Percentiles rank a stretch among this genome's conserved stretches.
Evolutionary conservation across 2,888 invertebrate species (phyloP).

Genomic region (Apotomis betuletana): DNA sequence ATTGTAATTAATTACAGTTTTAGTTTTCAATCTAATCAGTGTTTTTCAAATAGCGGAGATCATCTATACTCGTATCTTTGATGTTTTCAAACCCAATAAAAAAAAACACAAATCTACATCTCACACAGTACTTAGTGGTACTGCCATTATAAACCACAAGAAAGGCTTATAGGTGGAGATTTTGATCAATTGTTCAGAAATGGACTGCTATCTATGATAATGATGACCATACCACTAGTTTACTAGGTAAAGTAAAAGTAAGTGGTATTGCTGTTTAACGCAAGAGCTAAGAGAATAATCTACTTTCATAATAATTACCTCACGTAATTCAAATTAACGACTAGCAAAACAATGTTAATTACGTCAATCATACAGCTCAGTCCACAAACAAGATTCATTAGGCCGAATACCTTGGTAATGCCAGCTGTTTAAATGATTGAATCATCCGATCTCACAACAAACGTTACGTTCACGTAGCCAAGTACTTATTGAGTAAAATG

Average conservation of each 20-base stretch:
- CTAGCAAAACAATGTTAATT: constrained; percentile 17
- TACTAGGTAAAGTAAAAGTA: constrained; percentile 1
- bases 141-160: no score
- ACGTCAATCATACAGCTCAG: constrained; percentile 24
- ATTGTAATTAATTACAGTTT: no score
- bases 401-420: constrained; percentile 27
- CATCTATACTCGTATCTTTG: no score
- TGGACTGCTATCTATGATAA: no score
- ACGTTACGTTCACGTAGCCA: neutral
- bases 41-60: no score
- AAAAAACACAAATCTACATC: no score
- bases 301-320: constrained; percentile 27
- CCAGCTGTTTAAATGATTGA: constrained; percentile 18
- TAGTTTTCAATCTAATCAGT: no score
- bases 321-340: constrained; percentile 16
- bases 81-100: no score
- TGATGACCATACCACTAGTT: neutral
- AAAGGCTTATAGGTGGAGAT: no score
- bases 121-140: no score
- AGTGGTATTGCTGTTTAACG: neutral
- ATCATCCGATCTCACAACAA: neutral
- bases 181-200: no score
- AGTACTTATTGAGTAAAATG: neutral
- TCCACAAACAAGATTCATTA: constrained; percentile 24
- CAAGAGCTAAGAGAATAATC: constrained; percentile 11